These are phyloP conservation scores for Verasper variegatus DNA, from an alignment of 2,113 vertebrate species.

Conservation along the genomic window DNA sequence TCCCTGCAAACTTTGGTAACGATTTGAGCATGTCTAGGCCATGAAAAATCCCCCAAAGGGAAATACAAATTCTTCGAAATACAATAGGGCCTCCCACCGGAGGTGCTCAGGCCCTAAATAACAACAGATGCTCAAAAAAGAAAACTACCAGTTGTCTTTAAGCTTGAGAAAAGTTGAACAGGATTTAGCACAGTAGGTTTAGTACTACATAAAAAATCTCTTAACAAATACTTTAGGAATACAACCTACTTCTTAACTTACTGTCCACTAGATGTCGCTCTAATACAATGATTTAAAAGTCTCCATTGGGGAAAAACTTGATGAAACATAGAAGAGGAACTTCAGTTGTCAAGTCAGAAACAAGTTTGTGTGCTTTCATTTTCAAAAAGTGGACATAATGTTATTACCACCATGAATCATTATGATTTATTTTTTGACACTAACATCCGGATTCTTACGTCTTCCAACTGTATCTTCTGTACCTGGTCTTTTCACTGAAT, in stretches of 20 bases:
- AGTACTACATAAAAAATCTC: too few relatives aligned
- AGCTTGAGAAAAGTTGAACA: background rate
- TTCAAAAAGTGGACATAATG: background rate
- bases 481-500: background rate
- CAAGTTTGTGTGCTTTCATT: background rate
- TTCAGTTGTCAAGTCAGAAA: too few relatives aligned
- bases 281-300: conserved; percentile 22
- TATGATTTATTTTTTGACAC: too few relatives aligned
- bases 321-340: background rate
- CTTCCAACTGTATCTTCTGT: too few relatives aligned
- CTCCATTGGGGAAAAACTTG: fast-evolving
- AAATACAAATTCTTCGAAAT: too few relatives aligned
- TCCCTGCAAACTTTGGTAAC: too few relatives aligned
- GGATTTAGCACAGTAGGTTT: background rate
- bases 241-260: background rate
- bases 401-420: background rate
- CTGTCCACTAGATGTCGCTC: conserved; percentile 63
- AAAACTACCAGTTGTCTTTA: background rate
- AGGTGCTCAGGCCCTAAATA: too few relatives aligned
- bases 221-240: background rate
- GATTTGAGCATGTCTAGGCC: too few relatives aligned
- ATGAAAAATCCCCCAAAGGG: too few relatives aligned
- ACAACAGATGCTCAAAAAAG: background rate
- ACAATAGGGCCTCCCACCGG: too few relatives aligned
- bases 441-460: too few relatives aligned